A percentile compares a stretch with the other conserved stretches of the same genome.
These are phyloP conservation scores for Molorchus minor DNA, from an alignment of 2,888 invertebrate genomes.

Conservation along the genomic window DNA sequence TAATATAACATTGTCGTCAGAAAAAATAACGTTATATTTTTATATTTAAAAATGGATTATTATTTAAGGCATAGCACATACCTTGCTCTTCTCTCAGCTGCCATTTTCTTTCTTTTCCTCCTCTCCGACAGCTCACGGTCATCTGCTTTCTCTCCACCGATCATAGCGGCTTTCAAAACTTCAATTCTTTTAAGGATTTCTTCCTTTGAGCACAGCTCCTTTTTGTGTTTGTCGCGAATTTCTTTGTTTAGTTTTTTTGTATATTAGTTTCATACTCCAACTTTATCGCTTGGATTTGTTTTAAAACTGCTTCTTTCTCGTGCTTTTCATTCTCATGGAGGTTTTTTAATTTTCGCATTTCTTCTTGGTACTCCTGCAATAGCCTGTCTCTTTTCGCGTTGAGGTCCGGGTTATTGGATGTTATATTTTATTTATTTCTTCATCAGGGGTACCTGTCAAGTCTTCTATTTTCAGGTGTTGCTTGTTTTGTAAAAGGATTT, in stretches of 20 bases:
- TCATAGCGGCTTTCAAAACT: conserved; percentile 76
- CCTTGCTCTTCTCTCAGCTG: conserved; percentile 71
- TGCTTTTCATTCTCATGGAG: conserved; percentile 60
- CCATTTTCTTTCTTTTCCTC: conserved; percentile 71
- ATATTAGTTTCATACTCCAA: conserved; percentile 68
- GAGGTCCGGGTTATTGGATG: conserved; percentile 41
- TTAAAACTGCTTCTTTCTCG: conserved; percentile 59
- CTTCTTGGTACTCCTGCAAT: conserved; percentile 66
- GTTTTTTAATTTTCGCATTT: conserved; percentile 62
- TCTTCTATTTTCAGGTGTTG: conserved; percentile 51
- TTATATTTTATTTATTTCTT: conserved; percentile 45
- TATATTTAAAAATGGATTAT: not conserved
- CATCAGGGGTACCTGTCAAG: conserved; percentile 38
- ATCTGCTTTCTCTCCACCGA: conserved; percentile 80
- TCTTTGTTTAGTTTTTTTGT: conserved; percentile 69
- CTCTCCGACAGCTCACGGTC: conserved; percentile 77
- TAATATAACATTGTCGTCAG: not conserved
- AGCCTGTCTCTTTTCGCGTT: conserved; percentile 58
- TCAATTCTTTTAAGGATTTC: conserved; percentile 60
- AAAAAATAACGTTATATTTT: too few species aligned
- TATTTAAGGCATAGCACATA: conserved; percentile 33
- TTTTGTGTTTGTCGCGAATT: conserved; percentile 66
- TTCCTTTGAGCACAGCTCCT: conserved; percentile 62
- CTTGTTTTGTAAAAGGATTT: conserved; percentile 65
- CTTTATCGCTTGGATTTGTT: conserved; percentile 66